Base-by-base conservation (phyloP, 2,797 vertebrate genomes). In the Lepilemur septentrionalis region DNA sequence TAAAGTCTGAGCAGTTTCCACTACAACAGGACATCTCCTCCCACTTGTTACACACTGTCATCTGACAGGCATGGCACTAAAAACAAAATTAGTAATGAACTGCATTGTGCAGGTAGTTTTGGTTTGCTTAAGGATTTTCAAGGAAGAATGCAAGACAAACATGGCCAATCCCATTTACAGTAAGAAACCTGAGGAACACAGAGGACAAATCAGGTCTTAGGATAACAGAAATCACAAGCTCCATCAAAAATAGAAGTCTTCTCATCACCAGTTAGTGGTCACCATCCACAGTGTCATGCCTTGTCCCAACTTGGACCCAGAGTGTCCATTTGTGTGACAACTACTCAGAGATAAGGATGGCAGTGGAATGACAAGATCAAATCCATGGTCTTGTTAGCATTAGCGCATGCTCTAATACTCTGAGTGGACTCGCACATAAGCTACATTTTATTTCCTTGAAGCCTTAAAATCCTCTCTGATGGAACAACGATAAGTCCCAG, bases 371-470 rank as follows among this genome's bases (percentile, higher is more conserved):
- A 59, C 13, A 46, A 80, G 13, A 72, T 46, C 10, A 72, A 92
- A 59, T 38, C 38, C 3, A 1, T 28, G 73, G 73, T 43, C 52
- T 67, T 52, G 3, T n/a, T 76, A 79, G 86, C 20, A 32, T 14
- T n/a, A 82, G 35, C 23, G n/a, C 32, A 59, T 20, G 17, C 73
- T 17, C 30, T 72, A n/a, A 43, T 5, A 41, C 38, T 23, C 11
- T 61, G 12, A n/a, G 23, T 59, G 5, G 32, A 63, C 88, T 96
- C 50, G 46, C 30, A 90, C 4, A 41, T 50, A 59, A 81, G 20
- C 92, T 93, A 28, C 11, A n/a, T 84, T 93, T 91, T 65, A 81
- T 48, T 86, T 63, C n/a, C 76, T 59, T 88, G 9, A 89, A 94
- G 43, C 1, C 7, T 59, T 72, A 72, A 65, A 61, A 59, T 72